Evolutionary conservation across 2,797 vertebrate species (phyloP).

Genomic region (Nannoperca australis): DNA sequence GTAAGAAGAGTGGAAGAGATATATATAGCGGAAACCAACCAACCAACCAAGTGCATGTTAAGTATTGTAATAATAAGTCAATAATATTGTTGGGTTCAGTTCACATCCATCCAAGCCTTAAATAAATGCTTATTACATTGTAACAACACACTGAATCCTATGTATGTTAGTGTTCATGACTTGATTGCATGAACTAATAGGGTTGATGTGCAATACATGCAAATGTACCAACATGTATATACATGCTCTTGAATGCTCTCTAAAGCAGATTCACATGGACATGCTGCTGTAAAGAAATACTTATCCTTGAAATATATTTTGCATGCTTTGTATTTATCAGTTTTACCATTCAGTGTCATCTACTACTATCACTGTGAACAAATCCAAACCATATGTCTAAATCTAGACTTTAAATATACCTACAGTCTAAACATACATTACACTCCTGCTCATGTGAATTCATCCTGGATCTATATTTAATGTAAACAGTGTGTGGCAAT

Average conservation of each 20-base stretch:
- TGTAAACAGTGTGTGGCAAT: constrained; percentile 11
- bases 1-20: not conserved
- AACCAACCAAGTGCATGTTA: not conserved
- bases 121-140: not conserved
- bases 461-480: constrained; percentile 46
- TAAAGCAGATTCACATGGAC: not conserved
- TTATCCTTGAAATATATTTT: not conserved
- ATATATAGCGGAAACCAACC: not conserved
- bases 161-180: not conserved
- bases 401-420: not conserved
- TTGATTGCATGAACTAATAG: not conserved
- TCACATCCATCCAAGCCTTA: not conserved
- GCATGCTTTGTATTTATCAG: not conserved
- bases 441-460: constrained; percentile 17
- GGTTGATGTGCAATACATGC: not conserved
- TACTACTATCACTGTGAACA: not conserved
- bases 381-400: not conserved
- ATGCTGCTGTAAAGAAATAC: not conserved
- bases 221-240: not conserved
- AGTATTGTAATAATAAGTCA: not conserved
- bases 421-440: constrained; percentile 5
- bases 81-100: not conserved
- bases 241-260: not conserved
- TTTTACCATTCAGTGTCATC: not conserved
- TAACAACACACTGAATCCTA: not conserved